Evolutionary conservation across 2,888 invertebrate genomes (phyloP).

Genomic region (Myopa tessellatipennis): DNA sequence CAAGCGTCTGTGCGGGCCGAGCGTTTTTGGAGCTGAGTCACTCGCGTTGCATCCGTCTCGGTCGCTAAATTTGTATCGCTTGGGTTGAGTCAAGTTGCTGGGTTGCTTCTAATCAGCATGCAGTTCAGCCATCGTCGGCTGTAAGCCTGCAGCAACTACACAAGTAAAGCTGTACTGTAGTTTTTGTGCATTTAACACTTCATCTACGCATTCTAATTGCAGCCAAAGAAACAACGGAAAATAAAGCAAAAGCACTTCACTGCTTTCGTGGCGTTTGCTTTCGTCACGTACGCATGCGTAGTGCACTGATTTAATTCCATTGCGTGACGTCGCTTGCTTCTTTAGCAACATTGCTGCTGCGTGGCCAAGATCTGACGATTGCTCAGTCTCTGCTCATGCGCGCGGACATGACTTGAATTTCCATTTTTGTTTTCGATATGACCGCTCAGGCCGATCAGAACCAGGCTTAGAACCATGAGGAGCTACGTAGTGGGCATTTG

Average conservation of each 20-base stretch:
- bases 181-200: not conserved
- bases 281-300: conserved; percentile 24
- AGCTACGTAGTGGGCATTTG: not conserved
- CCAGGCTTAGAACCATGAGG: not conserved
- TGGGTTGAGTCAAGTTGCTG: no score
- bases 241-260: not conserved
- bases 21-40: no score
- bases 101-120: not conserved
- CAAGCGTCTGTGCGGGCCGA: not conserved
- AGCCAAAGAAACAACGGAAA: not conserved
- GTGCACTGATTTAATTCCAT: conserved; percentile 20
- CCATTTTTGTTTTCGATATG: not conserved
- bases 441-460: not conserved
- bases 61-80: not conserved
- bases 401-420: conserved; percentile 24
- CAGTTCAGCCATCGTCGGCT: not conserved
- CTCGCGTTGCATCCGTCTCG: not conserved
- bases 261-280: not conserved
- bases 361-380: conserved; percentile 18
- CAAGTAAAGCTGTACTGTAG: not conserved
- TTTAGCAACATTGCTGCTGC: not conserved
- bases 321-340: not conserved
- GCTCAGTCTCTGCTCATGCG: not conserved
- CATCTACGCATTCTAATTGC: conserved; percentile 9
- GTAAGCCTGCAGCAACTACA: not conserved